Conservation (phyloP, 2,888 invertebrate species). For the Girardia tigrina region DNA sequence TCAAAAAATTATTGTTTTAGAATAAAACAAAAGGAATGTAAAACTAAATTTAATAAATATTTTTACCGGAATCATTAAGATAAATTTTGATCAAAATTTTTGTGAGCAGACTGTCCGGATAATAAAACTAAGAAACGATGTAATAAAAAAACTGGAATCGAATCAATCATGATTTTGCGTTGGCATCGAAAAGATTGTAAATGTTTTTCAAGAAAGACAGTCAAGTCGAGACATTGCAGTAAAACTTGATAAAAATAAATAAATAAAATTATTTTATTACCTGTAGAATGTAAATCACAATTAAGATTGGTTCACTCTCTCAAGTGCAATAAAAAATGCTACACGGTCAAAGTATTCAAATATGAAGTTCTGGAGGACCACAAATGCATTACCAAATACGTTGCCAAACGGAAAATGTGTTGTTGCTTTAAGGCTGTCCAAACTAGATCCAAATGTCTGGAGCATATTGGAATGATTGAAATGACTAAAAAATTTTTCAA, state of each 20-base stretch:
- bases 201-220: background rate
- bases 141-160: conserved; percentile 29
- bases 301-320: conserved; percentile 2
- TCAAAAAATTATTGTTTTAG: too few species aligned
- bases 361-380: background rate
- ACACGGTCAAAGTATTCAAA: conserved; percentile 25
- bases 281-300: conserved; percentile 25
- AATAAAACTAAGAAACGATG: background rate
- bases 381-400: conserved; percentile 24
- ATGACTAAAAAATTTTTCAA: background rate
- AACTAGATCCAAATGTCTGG: background rate
- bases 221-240: conserved; percentile 20
- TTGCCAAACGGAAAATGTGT: conserved; percentile 25
- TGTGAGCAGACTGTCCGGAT: background rate
- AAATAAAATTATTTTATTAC: background rate
- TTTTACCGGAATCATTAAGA: too few species aligned
- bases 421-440: conserved; percentile 24
- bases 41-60: too few species aligned
- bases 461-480: background rate
- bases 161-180: background rate
- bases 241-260: background rate
- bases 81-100: too few species aligned
- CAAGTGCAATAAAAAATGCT: conserved; percentile 25
- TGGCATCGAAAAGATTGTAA: background rate
- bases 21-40: too few species aligned